phyloP scores from a whole-genome alignment of 2,797 vertebrate species.

The Ambastaia sidthimunki region DNA sequence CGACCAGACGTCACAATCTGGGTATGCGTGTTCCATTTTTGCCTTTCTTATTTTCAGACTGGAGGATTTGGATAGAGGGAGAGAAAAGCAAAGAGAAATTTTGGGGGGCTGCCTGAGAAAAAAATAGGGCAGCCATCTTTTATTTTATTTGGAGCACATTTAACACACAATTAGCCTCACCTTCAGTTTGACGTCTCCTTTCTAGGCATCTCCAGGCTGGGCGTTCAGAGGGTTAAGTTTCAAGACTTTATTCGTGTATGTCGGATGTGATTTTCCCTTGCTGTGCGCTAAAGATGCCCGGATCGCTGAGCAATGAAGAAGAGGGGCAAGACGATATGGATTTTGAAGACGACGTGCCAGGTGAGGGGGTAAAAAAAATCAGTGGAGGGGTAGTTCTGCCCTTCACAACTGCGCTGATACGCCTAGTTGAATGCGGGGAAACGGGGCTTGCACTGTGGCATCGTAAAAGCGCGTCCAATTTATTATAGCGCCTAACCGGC shows the following conservation, averaged over 20 bases:
- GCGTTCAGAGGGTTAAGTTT: constrained; percentile 84
- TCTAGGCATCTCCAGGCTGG: constrained; percentile 73
- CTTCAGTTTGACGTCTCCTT: constrained; percentile 66
- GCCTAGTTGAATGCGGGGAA: constrained; percentile 80
- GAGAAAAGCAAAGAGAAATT: constrained; percentile 54
- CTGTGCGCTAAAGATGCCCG: constrained; percentile 90
- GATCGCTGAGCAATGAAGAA: constrained; percentile 91
- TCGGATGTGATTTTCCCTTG: constrained; percentile 70
- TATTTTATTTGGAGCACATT: constrained; percentile 50
- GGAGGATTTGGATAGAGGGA: constrained; percentile 82
- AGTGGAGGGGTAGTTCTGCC: constrained; percentile 70
- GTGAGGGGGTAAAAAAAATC: constrained; percentile 76
- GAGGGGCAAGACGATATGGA: constrained; percentile 92
- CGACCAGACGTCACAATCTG: constrained; percentile 97
- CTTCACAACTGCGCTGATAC: constrained; percentile 72
- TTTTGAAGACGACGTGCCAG: constrained; percentile 91
- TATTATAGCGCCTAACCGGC: constrained; percentile 67
- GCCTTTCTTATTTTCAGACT: constrained; percentile 86
- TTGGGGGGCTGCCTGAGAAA: constrained; percentile 48
- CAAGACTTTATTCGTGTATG: constrained; percentile 70
- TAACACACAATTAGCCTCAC: constrained; percentile 51
- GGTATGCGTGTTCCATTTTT: constrained; percentile 92
- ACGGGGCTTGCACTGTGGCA: constrained; percentile 71
- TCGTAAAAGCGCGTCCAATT: constrained; percentile 64
- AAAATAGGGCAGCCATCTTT: constrained; percentile 76